Evolutionary conservation across 2,888 invertebrate species (phyloP).

Genomic region (Ernsta delagoae): DNA sequence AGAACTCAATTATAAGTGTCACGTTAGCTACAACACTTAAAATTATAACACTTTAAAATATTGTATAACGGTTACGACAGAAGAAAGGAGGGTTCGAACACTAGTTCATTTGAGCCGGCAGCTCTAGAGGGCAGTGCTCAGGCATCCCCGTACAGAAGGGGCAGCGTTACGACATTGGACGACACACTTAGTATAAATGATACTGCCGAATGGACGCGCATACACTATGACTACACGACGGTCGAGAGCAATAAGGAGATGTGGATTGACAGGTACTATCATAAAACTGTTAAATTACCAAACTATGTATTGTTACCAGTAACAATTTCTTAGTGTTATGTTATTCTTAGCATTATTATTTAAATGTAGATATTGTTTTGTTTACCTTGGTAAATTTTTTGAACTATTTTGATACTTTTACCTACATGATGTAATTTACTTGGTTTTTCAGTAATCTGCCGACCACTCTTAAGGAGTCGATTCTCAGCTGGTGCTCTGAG

Average conservation of each 20-base stretch:
- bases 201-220: conserved; percentile 73
- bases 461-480: conserved; percentile 65
- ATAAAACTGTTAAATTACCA: no score
- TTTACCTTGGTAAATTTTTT: no score
- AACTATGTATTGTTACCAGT: no score
- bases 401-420: no score
- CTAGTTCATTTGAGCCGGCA: conserved; percentile 72
- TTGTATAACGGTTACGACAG: neutral
- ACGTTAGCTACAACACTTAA: no score
- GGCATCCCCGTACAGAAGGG: conserved; percentile 61
- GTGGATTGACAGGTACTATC: conserved; percentile 75
- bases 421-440: no score
- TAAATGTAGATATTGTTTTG: no score
- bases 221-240: conserved; percentile 68
- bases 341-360: no score
- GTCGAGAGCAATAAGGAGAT: conserved; percentile 70
- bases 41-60: no score
- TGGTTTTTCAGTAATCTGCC: conserved; percentile 60
- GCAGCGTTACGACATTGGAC: conserved; percentile 75
- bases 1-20: no score
- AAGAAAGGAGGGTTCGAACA: conserved; percentile 72
- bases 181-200: conserved; percentile 78
- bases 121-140: conserved; percentile 54
- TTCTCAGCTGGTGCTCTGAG: conserved; percentile 77
- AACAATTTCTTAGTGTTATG: no score